A percentile compares a stretch with the other conserved stretches of the same genome.
phyloP scores from a whole-genome alignment of 1,140 invertebrate genomes.

The Aphidius gifuensis region DNA sequence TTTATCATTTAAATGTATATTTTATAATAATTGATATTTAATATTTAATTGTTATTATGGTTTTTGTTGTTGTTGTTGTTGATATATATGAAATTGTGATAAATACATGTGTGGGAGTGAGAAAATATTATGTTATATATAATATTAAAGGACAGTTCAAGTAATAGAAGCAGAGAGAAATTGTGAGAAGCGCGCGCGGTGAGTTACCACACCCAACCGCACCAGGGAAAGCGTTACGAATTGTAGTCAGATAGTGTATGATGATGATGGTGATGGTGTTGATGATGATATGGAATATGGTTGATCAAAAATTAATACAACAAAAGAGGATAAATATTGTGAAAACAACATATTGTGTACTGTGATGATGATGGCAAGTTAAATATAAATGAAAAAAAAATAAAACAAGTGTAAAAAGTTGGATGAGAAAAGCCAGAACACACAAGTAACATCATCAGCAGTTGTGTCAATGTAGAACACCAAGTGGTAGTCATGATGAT shows the following conservation, averaged over 20 bases:
- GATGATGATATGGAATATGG: constrained; percentile 20
- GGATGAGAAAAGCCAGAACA: too few relatives aligned
- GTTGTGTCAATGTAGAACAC: too few relatives aligned
- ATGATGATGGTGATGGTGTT: constrained; percentile 12
- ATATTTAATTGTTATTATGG: too few relatives aligned
- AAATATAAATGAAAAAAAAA: not conserved
- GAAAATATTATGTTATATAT: too few relatives aligned
- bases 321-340: not conserved
- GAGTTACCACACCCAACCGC: constrained; percentile 57
- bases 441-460: too few relatives aligned
- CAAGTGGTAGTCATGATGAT: too few relatives aligned
- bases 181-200: constrained; percentile 37
- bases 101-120: too few relatives aligned
- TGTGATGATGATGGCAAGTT: constrained; percentile 1
- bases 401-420: not conserved
- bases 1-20: too few relatives aligned
- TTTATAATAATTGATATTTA: too few relatives aligned
- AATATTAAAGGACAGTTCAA: not conserved
- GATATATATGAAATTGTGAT: too few relatives aligned
- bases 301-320: not conserved
- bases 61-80: too few relatives aligned
- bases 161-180: constrained; percentile 24
- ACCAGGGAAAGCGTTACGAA: constrained; percentile 40
- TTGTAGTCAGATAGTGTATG: constrained; percentile 22
- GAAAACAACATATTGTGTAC: not conserved